Evolutionary conservation across 2,113 vertebrate species (phyloP), one percentile per base, ranked within the genome.

Genomic region (Noctilio leporinus): DNA sequence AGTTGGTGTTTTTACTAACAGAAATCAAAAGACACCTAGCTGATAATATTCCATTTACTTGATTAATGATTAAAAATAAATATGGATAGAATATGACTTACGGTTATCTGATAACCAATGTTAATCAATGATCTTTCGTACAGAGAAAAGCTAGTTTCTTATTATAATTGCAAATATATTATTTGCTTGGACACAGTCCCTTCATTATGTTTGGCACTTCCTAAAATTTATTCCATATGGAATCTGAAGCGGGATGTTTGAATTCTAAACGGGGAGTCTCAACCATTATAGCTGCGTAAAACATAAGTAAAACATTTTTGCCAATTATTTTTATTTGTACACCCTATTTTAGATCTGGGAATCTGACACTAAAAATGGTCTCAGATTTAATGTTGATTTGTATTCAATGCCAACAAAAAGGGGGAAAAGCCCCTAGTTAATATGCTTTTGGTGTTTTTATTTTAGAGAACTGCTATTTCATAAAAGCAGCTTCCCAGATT

Each of bases 281-380:
- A 96, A 94, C 91, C 88, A 96, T 96, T 96, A 97, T 84, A 96
- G 96, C 90, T 95, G 96, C 88, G 97, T 96, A 96, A 96, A 95
- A 97, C 95, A 94, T 94, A 96, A 96, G 94, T 95, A 97, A 91
- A 97, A 94, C 89, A 89, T 85, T 96, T 96, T 94, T 97, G 96
- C 97, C 96, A 97, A 82, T 70, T 97, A 96, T 95, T 97, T 96
- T 89, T 75, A 97, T 96, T 97, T 97, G 86, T 97, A 92, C 94
- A 91, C 86, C 89, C 65, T 96, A 96, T 95, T 97, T 97, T 96
- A 97, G 97, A 97, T 96, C 95, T 95, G 94, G 94, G 95, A 96
- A 95, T 96, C 84, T 97, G 95, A 97, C 90, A 96, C 89, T 96
- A 93, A 97, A 97, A 97, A 96, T 92, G 95, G 93, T 93, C 93